Conservation (phyloP, 2,797 vertebrate species). For the Manis pentadactyla region DNA sequence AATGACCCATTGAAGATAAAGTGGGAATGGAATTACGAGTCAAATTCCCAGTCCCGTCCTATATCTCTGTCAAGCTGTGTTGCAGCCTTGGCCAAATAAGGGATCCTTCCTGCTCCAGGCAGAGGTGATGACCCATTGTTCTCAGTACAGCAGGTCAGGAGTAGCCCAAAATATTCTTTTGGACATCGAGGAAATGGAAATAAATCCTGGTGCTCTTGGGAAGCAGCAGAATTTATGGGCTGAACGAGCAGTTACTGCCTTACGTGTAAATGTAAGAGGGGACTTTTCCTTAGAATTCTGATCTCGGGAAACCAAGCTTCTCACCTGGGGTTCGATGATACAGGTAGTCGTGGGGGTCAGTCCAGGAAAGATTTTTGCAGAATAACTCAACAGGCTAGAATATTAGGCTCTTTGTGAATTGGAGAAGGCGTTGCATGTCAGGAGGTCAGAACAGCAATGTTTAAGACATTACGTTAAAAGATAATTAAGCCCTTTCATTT, state of each 20-base stretch:
- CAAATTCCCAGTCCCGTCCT: neutral
- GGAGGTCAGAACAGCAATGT: neutral
- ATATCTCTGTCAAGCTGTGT: neutral
- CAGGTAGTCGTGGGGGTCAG: rapidly evolving
- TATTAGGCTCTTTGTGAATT: neutral
- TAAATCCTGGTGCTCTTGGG: neutral
- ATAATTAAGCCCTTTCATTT: neutral
- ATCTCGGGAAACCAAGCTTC: neutral
- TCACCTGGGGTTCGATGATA: neutral
- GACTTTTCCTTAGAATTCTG: neutral
- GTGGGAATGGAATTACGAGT: neutral
- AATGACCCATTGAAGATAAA: no score
- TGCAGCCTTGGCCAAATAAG: neutral
- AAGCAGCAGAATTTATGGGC: neutral
- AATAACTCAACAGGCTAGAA: neutral
- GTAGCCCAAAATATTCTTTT: neutral
- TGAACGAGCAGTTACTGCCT: neutral
- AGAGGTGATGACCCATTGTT: neutral
- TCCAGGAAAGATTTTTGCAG: neutral
- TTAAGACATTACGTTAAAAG: neutral
- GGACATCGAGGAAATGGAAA: neutral
- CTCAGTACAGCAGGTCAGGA: no score
- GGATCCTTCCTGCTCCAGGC: neutral
- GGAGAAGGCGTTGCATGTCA: neutral
- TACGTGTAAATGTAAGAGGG: neutral